Base-by-base conservation (phyloP, 2,113 vertebrate species). In the Gila orcuttii region DNA sequence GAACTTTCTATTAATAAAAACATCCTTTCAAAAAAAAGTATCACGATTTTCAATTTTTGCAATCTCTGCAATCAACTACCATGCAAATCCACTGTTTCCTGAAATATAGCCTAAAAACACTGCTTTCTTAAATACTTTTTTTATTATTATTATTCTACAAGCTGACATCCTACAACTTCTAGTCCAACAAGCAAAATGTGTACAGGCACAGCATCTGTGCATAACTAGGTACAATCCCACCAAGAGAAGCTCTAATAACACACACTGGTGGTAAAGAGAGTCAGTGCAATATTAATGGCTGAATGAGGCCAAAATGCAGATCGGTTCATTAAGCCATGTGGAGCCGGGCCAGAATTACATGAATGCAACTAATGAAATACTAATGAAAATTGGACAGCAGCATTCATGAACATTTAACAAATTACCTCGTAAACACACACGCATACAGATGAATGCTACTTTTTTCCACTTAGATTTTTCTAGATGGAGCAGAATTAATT, bases 301-400 rank as follows among this genome's bases (percentile, higher is more conserved):
- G 77, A 59, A 79, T 77, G 75, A 33, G 47, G 75, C 75, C 47
- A 77, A 77, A 77, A 77, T 77, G 45, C 75, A 55, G 75, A 77
- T 79, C 55, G 28, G 60, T 60, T 79, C 55, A 79, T 79, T 79
- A 59, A 79, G 60, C 15, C 42, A n/a, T n/a, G 9, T 77, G 71
- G 12, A 83, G 39, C 74, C 59, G 47, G 8, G 55, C 28, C 86
- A 62, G 82, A 69, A 36, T 47, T 69, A 69, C 50, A 84, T 84
- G 59, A 84, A 81, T 11, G 21, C 36, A 19, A 33, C 77, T 86
- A 86, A 89, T 82, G 71, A 69, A 75, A 79, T 66, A 64, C 64
- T 84, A 84, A 86, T 85, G 84, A 82, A 85, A 82, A 86, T 68
- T 83, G 82, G 82, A 88, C 71, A 69, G 82, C 74, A 86, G 81